Conservation (phyloP, 1,140 invertebrate species). For the Drosophila repletoides region DNA sequence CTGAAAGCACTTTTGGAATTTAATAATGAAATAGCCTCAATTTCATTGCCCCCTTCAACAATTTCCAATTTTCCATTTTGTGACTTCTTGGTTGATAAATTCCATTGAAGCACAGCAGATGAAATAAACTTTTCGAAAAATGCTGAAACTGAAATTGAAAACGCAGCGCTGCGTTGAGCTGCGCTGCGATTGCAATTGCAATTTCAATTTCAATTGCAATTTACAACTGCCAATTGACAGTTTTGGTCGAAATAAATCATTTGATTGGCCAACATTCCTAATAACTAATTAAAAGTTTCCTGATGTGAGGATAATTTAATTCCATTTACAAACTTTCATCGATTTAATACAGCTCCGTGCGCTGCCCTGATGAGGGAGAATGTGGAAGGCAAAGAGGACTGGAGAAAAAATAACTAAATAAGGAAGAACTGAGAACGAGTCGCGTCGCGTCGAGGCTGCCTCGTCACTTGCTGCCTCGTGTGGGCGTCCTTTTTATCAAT, state of each 20-base stretch:
- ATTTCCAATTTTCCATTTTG: constrained; percentile 47
- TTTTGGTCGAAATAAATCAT: constrained; percentile 50
- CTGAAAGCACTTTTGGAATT: constrained; percentile 64
- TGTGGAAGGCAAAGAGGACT: too few relatives aligned
- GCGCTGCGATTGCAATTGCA: constrained; percentile 7
- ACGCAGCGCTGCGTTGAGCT: constrained; percentile 21
- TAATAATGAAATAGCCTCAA: constrained; percentile 76
- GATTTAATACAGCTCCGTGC: constrained; percentile 20
- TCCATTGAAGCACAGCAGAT: constrained; percentile 31
- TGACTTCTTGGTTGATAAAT: constrained; percentile 65
- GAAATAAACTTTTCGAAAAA: constrained; percentile 41
- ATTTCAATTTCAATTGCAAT: constrained; percentile 16
- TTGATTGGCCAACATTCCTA: constrained; percentile 40
- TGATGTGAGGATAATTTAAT: constrained; percentile 47
- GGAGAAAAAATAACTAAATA: not conserved
- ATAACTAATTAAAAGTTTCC: constrained; percentile 72
- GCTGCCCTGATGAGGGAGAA: too few relatives aligned
- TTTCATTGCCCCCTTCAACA: constrained; percentile 18
- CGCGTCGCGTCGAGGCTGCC: too few relatives aligned
- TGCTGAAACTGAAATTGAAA: constrained; percentile 41
- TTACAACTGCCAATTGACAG: constrained; percentile 16
- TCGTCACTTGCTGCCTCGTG: not conserved
- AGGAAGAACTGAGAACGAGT: constrained; percentile 13
- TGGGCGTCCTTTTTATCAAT: constrained; percentile 65
- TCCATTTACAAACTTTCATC: constrained; percentile 47